Base-by-base conservation (phyloP, 2,888 invertebrate genomes). In the Cephonodes hylas region DNA sequence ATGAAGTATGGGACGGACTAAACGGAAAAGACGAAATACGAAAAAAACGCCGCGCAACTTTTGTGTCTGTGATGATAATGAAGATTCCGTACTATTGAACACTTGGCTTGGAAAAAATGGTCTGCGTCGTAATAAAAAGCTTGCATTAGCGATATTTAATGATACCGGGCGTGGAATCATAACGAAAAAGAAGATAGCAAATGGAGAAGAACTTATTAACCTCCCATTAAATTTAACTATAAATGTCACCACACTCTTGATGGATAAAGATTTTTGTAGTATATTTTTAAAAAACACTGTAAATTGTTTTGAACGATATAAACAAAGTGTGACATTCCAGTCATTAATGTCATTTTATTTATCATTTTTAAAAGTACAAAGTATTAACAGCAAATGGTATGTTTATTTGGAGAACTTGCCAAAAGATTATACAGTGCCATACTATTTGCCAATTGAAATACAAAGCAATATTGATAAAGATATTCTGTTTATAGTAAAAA, bases 161-260 rank as follows among this genome's bases (percentile, higher is more conserved):
- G 78, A 87, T 8, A 96, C 96, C 4, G 97, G 97, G 7, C 93
- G 97, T 62, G 97, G 97, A 22, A 88, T 97, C 23, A 92, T 94
- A 73, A 94, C 96, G 0, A 94, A 93, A 73, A 89, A 84, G 69
- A 84, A 81, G 45, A 89, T 96, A 38, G 71, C 76, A 7, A 75
- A 89, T 23, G 94, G 94, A 58, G 94, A 95, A 72, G 88, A 93
- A 68, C 81, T 96, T 10, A 93, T 96, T 63, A 93, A 91, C 69
- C 77, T 96, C 63, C 95, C 95, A 1, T 78, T 93, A 25, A 86
- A 93, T 70, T 81, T 93, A 63, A 93, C 95, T 59, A 93, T 95
- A 57, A 94, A 93, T 67, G 89, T 94, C 23, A 91, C 90, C 58
- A 94, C 94, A 31, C 78, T 89, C 77, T 93, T 95, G 82, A 82